Percentiles rank a stretch among this genome's conserved stretches.
Conservation (phyloP, 2,113 vertebrate species). For the Scomber scombrus region DNA sequence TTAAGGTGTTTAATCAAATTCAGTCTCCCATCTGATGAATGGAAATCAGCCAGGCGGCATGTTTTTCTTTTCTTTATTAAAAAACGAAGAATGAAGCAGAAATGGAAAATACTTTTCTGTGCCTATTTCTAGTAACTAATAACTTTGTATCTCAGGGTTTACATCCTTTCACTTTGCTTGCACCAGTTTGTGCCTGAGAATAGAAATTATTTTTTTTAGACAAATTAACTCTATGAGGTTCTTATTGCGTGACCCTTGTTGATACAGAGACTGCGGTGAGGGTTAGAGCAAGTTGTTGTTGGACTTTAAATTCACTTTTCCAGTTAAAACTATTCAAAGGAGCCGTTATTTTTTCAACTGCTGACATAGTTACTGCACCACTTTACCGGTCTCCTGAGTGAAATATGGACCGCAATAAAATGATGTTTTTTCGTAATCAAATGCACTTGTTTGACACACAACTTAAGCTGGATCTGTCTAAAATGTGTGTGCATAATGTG, state of each 20-base stretch:
- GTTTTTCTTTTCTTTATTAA: not conserved
- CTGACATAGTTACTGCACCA: not conserved
- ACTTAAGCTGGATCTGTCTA: not conserved
- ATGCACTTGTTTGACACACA: not conserved
- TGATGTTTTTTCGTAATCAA: not conserved
- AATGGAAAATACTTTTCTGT: conserved; percentile 1
- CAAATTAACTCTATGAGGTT: conserved; percentile 15
- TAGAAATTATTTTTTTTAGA: conserved; percentile 46
- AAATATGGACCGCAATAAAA: conserved; percentile 8
- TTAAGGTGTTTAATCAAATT: conserved; percentile 1
- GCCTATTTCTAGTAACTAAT: conserved; percentile 11
- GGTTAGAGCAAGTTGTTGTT: conserved; percentile 1
- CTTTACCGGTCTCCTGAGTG: not conserved
- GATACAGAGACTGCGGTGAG: not conserved
- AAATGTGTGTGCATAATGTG: no score
- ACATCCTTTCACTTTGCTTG: not conserved
- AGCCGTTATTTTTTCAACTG: conserved; percentile 14
- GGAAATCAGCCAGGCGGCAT: not conserved
- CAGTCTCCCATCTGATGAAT: not conserved
- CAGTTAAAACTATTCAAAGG: conserved; percentile 38
- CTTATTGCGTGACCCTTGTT: conserved; percentile 37
- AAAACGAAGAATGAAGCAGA: not conserved
- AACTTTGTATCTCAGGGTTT: conserved; percentile 1
- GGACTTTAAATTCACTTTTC: not conserved
- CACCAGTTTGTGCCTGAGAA: not conserved